Percentiles rank a stretch among this genome's conserved stretches.
phyloP scores from a whole-genome alignment of 2,113 vertebrate species.

The Pithys albifrons region DNA sequence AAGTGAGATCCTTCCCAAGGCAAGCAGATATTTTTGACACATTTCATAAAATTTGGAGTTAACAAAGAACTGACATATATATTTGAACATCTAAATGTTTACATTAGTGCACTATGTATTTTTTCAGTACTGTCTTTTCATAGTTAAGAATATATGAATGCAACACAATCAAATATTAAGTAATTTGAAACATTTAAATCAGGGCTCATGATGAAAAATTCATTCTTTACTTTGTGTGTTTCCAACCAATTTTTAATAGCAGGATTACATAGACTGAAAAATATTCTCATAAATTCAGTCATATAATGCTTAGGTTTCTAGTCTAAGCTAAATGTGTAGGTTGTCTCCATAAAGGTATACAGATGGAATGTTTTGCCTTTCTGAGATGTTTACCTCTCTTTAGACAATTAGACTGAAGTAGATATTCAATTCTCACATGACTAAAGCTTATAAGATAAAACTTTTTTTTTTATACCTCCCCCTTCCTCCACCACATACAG shows the following conservation, averaged over 20 bases:
- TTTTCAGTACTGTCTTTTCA: neutral
- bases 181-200: neutral
- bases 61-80: neutral
- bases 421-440: neutral
- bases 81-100: neutral
- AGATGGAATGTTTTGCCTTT: neutral
- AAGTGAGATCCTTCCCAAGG: neutral
- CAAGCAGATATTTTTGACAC: neutral
- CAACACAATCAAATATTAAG: neutral
- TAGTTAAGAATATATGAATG: neutral
- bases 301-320: neutral
- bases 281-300: neutral
- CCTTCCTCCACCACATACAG: fast-evolving
- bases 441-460: neutral
- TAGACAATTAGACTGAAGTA: neutral
- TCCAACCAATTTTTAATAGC: neutral
- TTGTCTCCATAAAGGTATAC: neutral
- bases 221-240: neutral
- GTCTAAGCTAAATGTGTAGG: neutral
- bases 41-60: neutral
- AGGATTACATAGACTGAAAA: neutral
- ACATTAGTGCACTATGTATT: neutral
- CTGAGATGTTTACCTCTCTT: neutral
- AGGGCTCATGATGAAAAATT: neutral
- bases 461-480: fast-evolving